phyloP scores from a whole-genome alignment of 2,113 vertebrate species.

The Syngnathoides biaculeatus region DNA sequence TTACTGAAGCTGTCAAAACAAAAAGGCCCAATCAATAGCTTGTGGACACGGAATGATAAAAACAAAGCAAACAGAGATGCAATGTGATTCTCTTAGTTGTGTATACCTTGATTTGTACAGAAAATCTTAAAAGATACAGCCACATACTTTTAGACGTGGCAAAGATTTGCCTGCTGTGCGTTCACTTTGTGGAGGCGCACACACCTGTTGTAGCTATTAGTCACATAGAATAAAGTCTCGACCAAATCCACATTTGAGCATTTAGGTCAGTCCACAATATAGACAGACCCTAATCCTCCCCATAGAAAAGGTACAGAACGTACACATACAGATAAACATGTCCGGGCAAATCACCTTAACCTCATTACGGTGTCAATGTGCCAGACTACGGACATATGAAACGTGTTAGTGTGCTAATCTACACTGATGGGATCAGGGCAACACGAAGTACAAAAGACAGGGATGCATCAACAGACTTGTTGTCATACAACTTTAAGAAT shows the following conservation, averaged over 20 bases:
- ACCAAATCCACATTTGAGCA: slow-evolving; percentile 18
- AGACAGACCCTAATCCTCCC: slow-evolving; percentile 27
- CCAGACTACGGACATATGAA: slow-evolving; percentile 4
- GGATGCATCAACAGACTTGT: background rate
- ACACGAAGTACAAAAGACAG: slow-evolving; percentile 12
- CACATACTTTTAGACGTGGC: too few species aligned
- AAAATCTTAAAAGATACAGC: too few species aligned
- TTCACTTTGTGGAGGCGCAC: background rate
- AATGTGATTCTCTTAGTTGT: background rate
- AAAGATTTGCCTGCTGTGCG: too few species aligned
- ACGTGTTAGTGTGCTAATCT: slow-evolving; percentile 3
- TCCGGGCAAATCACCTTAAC: slow-evolving; percentile 37
- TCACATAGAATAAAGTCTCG: background rate
- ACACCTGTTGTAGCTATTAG: background rate
- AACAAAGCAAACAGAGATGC: background rate
- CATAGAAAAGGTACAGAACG: slow-evolving; percentile 6
- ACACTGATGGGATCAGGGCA: slow-evolving; percentile 5
- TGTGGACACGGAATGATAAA: background rate
- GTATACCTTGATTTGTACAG: too few species aligned
- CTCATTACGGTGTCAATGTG: slow-evolving; percentile 16
- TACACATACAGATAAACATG: slow-evolving; percentile 20
- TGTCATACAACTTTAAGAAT: slow-evolving; percentile 21
- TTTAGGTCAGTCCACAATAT: slow-evolving; percentile 6
- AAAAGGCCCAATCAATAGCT: background rate
- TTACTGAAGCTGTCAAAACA: background rate